A percentile compares a stretch with the other conserved stretches of the same genome.
Conservation (phyloP, 2,113 vertebrate species). For the Centropus bengalensis region DNA sequence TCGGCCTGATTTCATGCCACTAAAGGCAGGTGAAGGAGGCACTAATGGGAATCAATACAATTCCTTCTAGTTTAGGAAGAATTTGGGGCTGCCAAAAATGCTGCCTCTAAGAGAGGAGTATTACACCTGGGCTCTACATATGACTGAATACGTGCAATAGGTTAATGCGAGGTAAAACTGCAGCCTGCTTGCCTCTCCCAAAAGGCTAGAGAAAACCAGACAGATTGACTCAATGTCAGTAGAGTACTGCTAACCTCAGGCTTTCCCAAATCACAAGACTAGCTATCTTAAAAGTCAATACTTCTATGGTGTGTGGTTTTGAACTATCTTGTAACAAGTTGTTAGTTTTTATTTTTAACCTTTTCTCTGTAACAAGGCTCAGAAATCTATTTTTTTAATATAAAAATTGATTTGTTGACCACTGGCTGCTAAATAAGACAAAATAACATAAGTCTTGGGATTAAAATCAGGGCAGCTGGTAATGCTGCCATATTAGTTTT, state of each 20-base stretch:
- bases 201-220: neutral
- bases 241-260: neutral
- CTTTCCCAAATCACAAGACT: neutral
- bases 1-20: neutral
- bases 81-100: neutral
- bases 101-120: neutral
- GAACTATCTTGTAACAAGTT: neutral
- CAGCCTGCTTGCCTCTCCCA: neutral
- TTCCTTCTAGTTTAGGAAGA: neutral
- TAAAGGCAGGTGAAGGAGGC: neutral
- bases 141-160: neutral
- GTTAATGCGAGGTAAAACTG: neutral
- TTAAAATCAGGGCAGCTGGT: neutral
- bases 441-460: neutral
- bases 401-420: neutral
- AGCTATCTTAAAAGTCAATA: neutral
- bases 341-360: neutral
- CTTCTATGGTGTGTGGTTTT: fast-evolving
- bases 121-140: neutral
- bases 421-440: neutral
- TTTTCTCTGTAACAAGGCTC: neutral
- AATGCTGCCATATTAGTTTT: neutral
- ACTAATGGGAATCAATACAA: neutral
- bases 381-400: neutral
- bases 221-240: neutral